Conservation (phyloP, 2,888 invertebrate genomes). For the Dioctria rufipes region DNA sequence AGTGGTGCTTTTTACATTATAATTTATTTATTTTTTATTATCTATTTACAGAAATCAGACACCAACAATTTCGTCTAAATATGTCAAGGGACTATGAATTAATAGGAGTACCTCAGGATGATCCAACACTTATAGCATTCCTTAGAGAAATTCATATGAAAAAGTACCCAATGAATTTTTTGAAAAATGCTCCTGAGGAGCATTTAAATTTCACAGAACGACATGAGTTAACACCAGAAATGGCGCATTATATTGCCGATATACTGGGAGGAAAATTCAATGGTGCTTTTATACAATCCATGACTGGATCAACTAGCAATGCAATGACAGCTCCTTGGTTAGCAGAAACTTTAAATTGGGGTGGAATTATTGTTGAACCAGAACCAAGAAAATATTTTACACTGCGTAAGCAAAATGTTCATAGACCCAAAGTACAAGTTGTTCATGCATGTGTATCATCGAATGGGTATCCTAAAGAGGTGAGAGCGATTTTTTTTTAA, state of each 20-base stretch:
- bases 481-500: no score
- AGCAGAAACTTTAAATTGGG: conserved; percentile 81
- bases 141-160: conserved; percentile 81
- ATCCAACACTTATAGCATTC: conserved; percentile 81
- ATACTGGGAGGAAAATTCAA: conserved; percentile 72
- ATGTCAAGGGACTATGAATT: conserved; percentile 86
- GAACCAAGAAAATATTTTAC: conserved; percentile 84
- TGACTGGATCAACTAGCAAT: conserved; percentile 75
- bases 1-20: conserved; percentile 30
- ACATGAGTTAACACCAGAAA: conserved; percentile 66
- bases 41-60: conserved; percentile 75
- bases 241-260: conserved; percentile 69
- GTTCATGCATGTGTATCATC: conserved; percentile 87
- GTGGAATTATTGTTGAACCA: conserved; percentile 82
- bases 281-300: conserved; percentile 81
- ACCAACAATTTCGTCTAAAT: conserved; percentile 85
- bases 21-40: conserved; percentile 39
- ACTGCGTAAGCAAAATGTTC: conserved; percentile 75
- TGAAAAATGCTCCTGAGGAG: conserved; percentile 63
- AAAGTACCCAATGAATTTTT: conserved; percentile 69
- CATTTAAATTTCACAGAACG: conserved; percentile 65
- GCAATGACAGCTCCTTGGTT: conserved; percentile 81
- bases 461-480: conserved; percentile 83
- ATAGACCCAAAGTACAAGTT: conserved; percentile 75
- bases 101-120: conserved; percentile 81